Evolutionary conservation across 2,888 invertebrate species (phyloP).

Genomic region (Monoplex corrugatus): DNA sequence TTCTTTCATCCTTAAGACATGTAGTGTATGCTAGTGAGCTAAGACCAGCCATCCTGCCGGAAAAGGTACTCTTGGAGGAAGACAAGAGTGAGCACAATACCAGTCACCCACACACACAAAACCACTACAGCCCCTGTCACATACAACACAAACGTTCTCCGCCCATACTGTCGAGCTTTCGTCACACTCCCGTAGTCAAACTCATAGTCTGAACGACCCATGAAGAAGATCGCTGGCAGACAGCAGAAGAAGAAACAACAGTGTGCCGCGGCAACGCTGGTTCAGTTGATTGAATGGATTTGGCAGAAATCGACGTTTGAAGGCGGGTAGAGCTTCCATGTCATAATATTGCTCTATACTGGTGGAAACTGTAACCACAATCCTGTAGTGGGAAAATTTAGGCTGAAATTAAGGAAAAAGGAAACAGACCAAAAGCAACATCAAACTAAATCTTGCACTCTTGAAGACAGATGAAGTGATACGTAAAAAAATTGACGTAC

Average conservation of each 20-base stretch:
- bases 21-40: too few species aligned
- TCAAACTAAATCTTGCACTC: too few species aligned
- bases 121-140: conserved; percentile 62
- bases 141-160: conserved; percentile 61
- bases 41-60: background rate
- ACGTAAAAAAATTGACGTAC: background rate
- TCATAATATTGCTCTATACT: too few species aligned
- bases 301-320: conserved; percentile 50
- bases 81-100: conserved; percentile 49
- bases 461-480: too few species aligned
- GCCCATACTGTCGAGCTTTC: conserved; percentile 60
- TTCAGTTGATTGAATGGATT: conserved; percentile 69
- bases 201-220: conserved; percentile 65
- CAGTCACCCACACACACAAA: conserved; percentile 58
- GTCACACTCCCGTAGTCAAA: conserved; percentile 63
- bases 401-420: too few species aligned
- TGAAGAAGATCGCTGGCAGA: conserved; percentile 66
- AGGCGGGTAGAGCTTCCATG: background rate
- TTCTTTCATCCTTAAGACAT: too few species aligned
- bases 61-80: conserved; percentile 38
- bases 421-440: too few species aligned
- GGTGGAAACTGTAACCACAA: background rate
- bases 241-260: conserved; percentile 71
- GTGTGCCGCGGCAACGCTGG: conserved; percentile 64
- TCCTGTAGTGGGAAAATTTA: too few species aligned